A percentile compares a stretch with the other conserved stretches of the same genome.
These are phyloP conservation scores for Leptoteleia sp. DNA, from an alignment of 1,140 invertebrate genomes.

Conservation along the genomic window DNA sequence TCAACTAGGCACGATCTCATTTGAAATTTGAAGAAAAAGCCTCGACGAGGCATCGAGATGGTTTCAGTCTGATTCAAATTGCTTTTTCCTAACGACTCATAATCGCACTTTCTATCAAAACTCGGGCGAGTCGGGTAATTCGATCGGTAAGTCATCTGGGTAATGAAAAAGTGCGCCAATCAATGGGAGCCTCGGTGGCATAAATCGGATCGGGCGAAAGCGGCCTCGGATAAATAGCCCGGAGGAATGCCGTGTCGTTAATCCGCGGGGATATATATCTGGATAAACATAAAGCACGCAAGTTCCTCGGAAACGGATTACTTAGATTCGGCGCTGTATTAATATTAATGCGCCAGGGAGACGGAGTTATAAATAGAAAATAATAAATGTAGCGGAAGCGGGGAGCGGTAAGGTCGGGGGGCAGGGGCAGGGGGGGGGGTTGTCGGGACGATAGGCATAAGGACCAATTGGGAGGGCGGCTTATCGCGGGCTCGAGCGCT, in stretches of 20 bases:
- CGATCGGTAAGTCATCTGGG: too few relatives aligned
- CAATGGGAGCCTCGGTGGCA: conserved; percentile 17
- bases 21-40: too few relatives aligned
- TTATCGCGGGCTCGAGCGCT: conserved; percentile 20
- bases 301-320: conserved; percentile 42
- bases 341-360: conserved; percentile 29
- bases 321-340: conserved; percentile 18
- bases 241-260: conserved; percentile 17
- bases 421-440: too few relatives aligned
- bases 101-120: too few relatives aligned
- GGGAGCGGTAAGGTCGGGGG: too few relatives aligned
- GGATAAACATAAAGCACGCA: conserved; percentile 26
- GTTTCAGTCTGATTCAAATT: too few relatives aligned
- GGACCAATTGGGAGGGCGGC: conserved; percentile 31
- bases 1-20: too few relatives aligned
- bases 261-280: conserved; percentile 31
- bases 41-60: too few relatives aligned
- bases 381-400: conserved; percentile 34
- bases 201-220: conserved; percentile 30
- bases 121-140: too few relatives aligned
- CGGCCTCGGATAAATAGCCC: too few relatives aligned
- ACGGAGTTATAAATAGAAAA: conserved; percentile 33
- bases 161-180: too few relatives aligned
- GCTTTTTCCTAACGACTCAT: too few relatives aligned
- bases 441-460: conserved; percentile 24